Evolutionary conservation across 2,888 invertebrate genomes (phyloP), one percentile per base, ranked within the genome.

Genomic region (Endotricha flammealis): DNA sequence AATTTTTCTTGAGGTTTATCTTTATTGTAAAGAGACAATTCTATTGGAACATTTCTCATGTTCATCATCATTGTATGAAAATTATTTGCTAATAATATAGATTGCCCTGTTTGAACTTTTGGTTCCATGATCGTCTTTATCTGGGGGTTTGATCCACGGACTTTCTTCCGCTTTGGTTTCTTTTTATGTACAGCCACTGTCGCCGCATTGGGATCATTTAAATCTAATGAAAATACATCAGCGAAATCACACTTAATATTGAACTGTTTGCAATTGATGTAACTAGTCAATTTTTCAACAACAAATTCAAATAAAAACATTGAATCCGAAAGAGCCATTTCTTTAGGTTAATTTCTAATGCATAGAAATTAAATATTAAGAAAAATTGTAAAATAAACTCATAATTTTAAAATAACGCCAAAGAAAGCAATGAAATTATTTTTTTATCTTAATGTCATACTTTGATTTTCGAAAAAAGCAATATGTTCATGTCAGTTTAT

Each of bases 241-340:
- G 64, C 63, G 44, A 80, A 83, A 42, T 74, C 50, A 31, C 64
- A 58, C 42, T 43, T 60, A 13, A 83, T 64, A 36, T 41, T 29
- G 48, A 72, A 75, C 17, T 74, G 54, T 24, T 59, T 68, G 36
- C 56, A 67, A 28, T 56, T 46, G 23, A 60, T 45, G 12, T 48
- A 66, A 43, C 65, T 74, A 40, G 50, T 64, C 12, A 82, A 44
- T 37, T 74, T 61, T 46, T 75, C 71, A 3, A 79, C 57, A 7
- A 51, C 41, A 34, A 85, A 58, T 46, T 85, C 79, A 36, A 83
- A 68, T 46, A 79, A 60, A 59, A 83, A 81, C 63, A 75, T 66
- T 55, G 79, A 74, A 69, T 75, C 77, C 64, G 67, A 57, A 55
- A 48, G 38, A 62, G 67, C 46, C 81, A 85, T 83, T 54, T n/a